Conservation (phyloP, 2,113 vertebrate species). For the Ondatra zibethicus region DNA sequence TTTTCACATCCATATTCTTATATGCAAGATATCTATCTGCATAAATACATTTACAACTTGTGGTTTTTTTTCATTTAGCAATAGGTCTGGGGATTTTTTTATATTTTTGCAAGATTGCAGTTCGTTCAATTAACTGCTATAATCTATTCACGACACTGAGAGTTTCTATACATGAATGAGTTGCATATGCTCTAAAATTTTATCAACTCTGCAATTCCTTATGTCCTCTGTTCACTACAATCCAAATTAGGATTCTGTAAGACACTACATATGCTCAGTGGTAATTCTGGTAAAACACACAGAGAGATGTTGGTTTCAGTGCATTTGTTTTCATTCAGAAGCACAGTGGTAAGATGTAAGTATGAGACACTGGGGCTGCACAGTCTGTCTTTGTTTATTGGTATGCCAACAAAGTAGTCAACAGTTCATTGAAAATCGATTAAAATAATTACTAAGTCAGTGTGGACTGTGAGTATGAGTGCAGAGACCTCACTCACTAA, state of each 20-base stretch:
- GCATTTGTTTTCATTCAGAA: constrained; percentile 16
- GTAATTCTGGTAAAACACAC: not conserved
- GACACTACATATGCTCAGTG: not conserved
- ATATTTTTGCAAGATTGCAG: not conserved
- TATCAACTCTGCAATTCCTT: not conserved
- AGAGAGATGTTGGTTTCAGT: not conserved
- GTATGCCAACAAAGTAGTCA: not conserved
- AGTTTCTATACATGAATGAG: not conserved
- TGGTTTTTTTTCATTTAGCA: not conserved
- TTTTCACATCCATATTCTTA: not conserved
- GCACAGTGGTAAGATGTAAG: not conserved
- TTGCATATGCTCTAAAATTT: not conserved
- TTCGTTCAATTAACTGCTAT: not conserved
- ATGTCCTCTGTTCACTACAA: not conserved
- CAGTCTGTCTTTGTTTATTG: constrained; percentile 47
- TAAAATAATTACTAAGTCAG: constrained; percentile 67
- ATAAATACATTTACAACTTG: not conserved
- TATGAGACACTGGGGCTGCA: not conserved
- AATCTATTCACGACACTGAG: not conserved
- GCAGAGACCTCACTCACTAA: constrained; percentile 58
- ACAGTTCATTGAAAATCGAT: constrained; percentile 65
- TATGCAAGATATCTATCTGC: not conserved
- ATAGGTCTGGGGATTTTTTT: not conserved
- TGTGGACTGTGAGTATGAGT: constrained; percentile 60
- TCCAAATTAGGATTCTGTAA: constrained; percentile 20